A percentile compares a stretch with the other conserved stretches of the same genome.
phyloP scores from a whole-genome alignment of 2,797 vertebrate genomes.

The Lacerta viridis region DNA sequence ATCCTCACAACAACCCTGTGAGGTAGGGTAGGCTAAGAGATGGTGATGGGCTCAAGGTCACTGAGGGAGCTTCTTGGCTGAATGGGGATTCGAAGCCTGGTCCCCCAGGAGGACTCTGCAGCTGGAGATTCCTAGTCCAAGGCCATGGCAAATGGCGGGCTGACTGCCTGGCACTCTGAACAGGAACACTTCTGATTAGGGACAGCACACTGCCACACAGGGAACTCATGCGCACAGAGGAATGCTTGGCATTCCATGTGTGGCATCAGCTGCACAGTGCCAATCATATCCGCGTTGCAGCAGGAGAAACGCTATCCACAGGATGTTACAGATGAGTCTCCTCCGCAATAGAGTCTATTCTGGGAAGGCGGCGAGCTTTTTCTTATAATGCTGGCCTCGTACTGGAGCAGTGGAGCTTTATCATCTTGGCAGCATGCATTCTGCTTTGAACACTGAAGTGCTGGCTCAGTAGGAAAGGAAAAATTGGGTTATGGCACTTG shows the following conservation, averaged over 20 bases:
- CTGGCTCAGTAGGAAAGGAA: not conserved
- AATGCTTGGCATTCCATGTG: not conserved
- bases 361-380: not conserved
- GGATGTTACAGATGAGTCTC: not conserved
- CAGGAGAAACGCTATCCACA: not conserved
- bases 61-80: too few relatives aligned
- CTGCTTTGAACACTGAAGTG: conserved; percentile 16
- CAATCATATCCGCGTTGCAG: not conserved
- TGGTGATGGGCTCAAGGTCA: too few relatives aligned
- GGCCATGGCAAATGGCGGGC: not conserved
- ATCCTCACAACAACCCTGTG: too few relatives aligned
- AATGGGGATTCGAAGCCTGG: too few relatives aligned
- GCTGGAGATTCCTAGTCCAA: too few relatives aligned
- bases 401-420: not conserved
- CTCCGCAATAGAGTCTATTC: not conserved
- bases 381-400: conserved; percentile 6
- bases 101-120: too few relatives aligned
- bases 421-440: conserved; percentile 11
- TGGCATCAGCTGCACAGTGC: not conserved
- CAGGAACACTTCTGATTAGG: not conserved
- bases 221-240: not conserved
- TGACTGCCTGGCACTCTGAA: not conserved
- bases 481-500: conserved; percentile 13
- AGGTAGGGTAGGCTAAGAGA: too few relatives aligned
- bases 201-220: too few relatives aligned